Evolutionary conservation across 2,888 invertebrate genomes (phyloP).

Genomic region (Sarcophaga rosellei): DNA sequence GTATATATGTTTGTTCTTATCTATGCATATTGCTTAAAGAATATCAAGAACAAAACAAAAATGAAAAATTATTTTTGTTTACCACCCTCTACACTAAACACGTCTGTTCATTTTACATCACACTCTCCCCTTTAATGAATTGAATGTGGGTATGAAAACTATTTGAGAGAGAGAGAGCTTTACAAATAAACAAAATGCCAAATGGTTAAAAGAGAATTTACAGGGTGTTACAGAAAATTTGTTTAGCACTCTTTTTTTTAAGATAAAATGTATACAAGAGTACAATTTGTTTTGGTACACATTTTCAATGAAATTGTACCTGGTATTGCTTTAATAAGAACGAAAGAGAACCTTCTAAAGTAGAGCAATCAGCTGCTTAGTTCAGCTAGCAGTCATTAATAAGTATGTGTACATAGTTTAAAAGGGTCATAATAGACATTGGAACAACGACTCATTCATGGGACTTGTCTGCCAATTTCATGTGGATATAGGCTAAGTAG

Average conservation of each 20-base stretch:
- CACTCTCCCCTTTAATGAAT: background rate
- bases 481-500: no score
- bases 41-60: conserved; percentile 19
- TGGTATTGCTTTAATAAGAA: no score
- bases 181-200: background rate
- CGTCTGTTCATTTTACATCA: background rate
- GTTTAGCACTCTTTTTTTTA: no score
- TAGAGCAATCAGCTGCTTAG: no score
- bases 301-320: background rate
- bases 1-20: background rate
- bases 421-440: no score
- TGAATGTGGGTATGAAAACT: background rate
- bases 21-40: background rate
- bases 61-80: conserved; percentile 21
- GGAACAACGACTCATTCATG: no score
- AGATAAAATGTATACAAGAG: background rate
- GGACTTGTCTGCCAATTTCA: no score
- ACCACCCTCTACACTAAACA: conserved; percentile 37
- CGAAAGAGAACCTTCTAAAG: no score
- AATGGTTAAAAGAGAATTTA: background rate
- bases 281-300: background rate
- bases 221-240: conserved; percentile 26
- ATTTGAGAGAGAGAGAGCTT: background rate
- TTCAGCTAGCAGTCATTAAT: no score
- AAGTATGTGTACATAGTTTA: no score